Percentiles rank a stretch among this genome's conserved stretches.
phyloP scores from a whole-genome alignment of 1,140 invertebrate species.

The Daktulosphaira vitifoliae region DNA sequence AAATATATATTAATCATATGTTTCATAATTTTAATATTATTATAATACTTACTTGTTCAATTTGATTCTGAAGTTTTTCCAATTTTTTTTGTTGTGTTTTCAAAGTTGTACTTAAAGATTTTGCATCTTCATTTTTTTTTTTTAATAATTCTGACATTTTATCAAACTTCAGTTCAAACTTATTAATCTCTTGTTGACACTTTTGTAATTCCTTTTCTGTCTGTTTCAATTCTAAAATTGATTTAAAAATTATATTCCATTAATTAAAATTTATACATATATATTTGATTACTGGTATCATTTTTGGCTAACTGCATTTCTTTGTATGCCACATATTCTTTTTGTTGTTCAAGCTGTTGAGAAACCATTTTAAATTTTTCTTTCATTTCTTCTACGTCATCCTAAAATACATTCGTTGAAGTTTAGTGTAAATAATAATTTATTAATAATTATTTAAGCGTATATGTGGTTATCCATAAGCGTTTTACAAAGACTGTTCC shows the following conservation, averaged over 20 bases:
- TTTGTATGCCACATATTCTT: constrained; percentile 21
- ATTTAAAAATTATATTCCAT: too few relatives aligned
- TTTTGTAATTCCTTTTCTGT: constrained; percentile 21
- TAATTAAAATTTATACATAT: too few relatives aligned
- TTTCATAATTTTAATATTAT: too few relatives aligned
- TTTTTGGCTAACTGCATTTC: constrained; percentile 10
- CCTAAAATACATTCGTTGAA: background rate
- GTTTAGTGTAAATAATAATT: too few relatives aligned
- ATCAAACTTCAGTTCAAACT: background rate
- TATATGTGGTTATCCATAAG: too few relatives aligned
- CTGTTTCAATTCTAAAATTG: constrained; percentile 7
- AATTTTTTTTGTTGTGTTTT: constrained; percentile 9
- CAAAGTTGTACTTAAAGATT: background rate
- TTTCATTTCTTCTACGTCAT: constrained; percentile 13
- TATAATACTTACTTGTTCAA: constrained; percentile 15
- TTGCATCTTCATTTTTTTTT: constrained; percentile 23
- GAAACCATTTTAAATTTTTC: constrained; percentile 16
- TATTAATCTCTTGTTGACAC: constrained; percentile 17
- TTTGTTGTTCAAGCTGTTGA: constrained; percentile 27
- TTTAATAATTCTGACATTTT: constrained; percentile 5
- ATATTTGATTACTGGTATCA: constrained; percentile 23
- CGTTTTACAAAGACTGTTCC: too few relatives aligned
- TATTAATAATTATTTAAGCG: too few relatives aligned
- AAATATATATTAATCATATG: too few relatives aligned
- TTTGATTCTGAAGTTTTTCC: constrained; percentile 24